A percentile compares a stretch with the other conserved stretches of the same genome.
These are phyloP conservation scores for Drosophila borborema DNA, from an alignment of 2,888 invertebrate genomes.

Conservation along the genomic window DNA sequence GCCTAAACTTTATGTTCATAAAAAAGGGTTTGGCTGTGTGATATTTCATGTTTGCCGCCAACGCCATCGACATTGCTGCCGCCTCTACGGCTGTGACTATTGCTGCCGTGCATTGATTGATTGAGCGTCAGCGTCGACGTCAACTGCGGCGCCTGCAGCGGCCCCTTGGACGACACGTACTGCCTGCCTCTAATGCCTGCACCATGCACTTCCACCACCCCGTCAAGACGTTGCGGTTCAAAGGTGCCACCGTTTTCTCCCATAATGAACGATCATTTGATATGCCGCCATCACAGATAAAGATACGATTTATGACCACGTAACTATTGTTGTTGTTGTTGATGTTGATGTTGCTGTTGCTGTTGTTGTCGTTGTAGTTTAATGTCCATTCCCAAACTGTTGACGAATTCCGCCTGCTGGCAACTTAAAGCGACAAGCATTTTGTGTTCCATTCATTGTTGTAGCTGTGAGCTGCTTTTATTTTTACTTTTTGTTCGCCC, in stretches of 20 bases:
- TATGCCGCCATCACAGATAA: slow-evolving; percentile 55
- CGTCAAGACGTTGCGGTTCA: slow-evolving; percentile 62
- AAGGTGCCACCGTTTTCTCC: slow-evolving; percentile 69
- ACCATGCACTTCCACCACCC: slow-evolving; percentile 5
- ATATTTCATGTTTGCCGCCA: slow-evolving; percentile 80
- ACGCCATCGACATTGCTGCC: slow-evolving; percentile 55
- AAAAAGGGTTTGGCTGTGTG: slow-evolving; percentile 76
- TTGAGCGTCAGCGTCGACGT: slow-evolving; percentile 54
- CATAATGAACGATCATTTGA: slow-evolving; percentile 67
- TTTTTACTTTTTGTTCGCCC: slow-evolving; percentile 30
- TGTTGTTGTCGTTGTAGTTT: slow-evolving; percentile 29
- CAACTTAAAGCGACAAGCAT: slow-evolving; percentile 62
- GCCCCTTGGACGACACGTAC: slow-evolving; percentile 64
- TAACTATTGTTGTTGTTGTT: slow-evolving; percentile 30
- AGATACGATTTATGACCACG: slow-evolving; percentile 53
- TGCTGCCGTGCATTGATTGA: slow-evolving; percentile 68
- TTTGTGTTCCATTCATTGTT: slow-evolving; percentile 40
- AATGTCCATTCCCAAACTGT: slow-evolving; percentile 50
- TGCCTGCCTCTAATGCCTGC: slow-evolving; percentile 22
- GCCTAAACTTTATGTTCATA: slow-evolving; percentile 68
- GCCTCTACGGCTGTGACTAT: slow-evolving; percentile 22
- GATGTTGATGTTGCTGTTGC: slow-evolving; percentile 7
- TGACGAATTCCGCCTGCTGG: slow-evolving; percentile 40
- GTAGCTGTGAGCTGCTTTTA: slow-evolving; percentile 17
- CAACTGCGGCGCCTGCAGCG: slow-evolving; percentile 49